These are phyloP conservation scores for Cepaea nemoralis DNA, from an alignment of 1,140 invertebrate species.

Conservation along the genomic window DNA sequence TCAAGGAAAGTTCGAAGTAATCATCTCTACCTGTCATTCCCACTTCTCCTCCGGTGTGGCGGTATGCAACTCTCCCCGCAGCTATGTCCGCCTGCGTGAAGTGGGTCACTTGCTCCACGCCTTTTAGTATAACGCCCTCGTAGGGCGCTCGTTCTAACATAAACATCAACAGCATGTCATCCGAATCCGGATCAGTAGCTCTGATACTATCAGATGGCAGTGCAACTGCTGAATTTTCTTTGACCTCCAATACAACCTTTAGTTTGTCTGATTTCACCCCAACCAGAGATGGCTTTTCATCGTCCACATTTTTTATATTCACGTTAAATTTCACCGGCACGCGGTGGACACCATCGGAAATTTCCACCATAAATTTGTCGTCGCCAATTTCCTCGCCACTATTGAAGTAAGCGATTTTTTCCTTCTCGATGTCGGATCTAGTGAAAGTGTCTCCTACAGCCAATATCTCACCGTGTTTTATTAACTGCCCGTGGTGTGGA, in stretches of 20 bases:
- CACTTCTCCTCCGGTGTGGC: constrained; percentile 68
- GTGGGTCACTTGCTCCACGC: constrained; percentile 53
- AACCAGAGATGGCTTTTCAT: constrained; percentile 65
- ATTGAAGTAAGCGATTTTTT: constrained; percentile 68
- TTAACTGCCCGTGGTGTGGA: constrained; percentile 42
- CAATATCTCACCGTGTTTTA: constrained; percentile 47
- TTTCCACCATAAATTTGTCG: constrained; percentile 69
- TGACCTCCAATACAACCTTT: constrained; percentile 57
- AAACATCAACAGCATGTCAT: constrained; percentile 65
- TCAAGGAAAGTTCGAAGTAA: constrained; percentile 66
- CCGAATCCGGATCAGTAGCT: constrained; percentile 67
- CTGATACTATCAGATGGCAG: constrained; percentile 62
- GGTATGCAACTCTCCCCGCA: constrained; percentile 63
- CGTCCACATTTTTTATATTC: constrained; percentile 63
- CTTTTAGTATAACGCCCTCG: constrained; percentile 62
- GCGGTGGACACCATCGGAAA: constrained; percentile 71
- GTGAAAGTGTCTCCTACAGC: constrained; percentile 65
- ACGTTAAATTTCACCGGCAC: constrained; percentile 68
- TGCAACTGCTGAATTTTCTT: constrained; percentile 57
- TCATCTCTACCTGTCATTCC: constrained; percentile 61
- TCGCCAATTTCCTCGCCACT: constrained; percentile 59
- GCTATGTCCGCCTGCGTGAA: constrained; percentile 70
- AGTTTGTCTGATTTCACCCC: constrained; percentile 55
- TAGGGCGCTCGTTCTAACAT: constrained; percentile 60
- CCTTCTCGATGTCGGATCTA: constrained; percentile 59